Evolutionary conservation across 2,797 vertebrate species (phyloP).

Genomic region (Ispidina picta): DNA sequence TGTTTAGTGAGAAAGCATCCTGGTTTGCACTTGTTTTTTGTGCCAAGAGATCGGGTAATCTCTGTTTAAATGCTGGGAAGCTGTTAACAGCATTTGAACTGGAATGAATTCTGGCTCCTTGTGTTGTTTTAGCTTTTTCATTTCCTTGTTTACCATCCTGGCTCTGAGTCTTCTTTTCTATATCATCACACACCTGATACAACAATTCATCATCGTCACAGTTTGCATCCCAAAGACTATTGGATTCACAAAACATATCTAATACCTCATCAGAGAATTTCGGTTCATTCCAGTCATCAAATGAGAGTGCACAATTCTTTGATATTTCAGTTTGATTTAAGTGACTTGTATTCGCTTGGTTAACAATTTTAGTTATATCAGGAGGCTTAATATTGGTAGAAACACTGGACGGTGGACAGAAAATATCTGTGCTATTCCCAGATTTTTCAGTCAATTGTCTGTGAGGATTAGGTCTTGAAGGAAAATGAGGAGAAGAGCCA

Average conservation of each 20-base stretch:
- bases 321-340: conserved; percentile 9
- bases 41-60: background rate
- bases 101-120: background rate
- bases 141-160: conserved; percentile 45
- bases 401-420: conserved; percentile 27
- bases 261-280: conserved; percentile 72
- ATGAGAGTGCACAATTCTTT: conserved; percentile 20
- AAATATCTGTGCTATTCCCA: background rate
- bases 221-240: conserved; percentile 84
- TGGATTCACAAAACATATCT: conserved; percentile 73
- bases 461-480: conserved; percentile 36
- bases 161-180: conserved; percentile 84
- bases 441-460: background rate
- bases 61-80: conserved; percentile 20
- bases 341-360: background rate
- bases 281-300: conserved; percentile 67
- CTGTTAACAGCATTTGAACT: background rate
- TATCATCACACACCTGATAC: conserved; percentile 86
- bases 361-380: background rate
- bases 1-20: background rate
- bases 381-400: conserved; percentile 3
- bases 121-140: conserved; percentile 19
- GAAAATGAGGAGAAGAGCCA: background rate
- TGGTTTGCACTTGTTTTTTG: background rate
- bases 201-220: conserved; percentile 87